phyloP scores from a whole-genome alignment of 2,888 invertebrate species.

The Hyalella azteca region DNA sequence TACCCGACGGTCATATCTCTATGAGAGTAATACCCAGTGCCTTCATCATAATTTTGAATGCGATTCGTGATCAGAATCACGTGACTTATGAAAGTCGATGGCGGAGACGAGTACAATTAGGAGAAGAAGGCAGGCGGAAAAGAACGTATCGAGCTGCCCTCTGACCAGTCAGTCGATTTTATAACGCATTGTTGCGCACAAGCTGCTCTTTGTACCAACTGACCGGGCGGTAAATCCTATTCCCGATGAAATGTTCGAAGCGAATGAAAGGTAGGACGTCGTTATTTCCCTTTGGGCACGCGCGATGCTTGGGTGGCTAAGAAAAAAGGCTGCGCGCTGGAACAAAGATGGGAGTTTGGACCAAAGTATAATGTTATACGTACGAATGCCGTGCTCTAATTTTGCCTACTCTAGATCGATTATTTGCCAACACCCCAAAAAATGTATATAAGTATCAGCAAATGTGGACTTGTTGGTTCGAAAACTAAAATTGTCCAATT shows the following conservation, averaged over 20 bases:
- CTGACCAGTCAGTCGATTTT: conserved; percentile 4
- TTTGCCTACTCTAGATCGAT: too few species aligned
- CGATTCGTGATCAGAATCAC: conserved; percentile 9
- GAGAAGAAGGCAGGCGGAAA: background rate
- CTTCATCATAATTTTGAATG: conserved; percentile 6
- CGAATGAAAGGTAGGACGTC: conserved; percentile 14
- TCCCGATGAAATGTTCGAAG: conserved; percentile 6
- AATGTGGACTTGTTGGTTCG: too few species aligned
- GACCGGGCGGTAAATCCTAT: conserved; percentile 18
- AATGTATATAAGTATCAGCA: too few species aligned
- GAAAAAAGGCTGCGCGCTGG: background rate
- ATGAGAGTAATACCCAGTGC: background rate
- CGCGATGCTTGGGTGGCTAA: background rate
- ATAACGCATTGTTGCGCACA: conserved; percentile 22
- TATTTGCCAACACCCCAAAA: too few species aligned
- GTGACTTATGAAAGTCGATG: conserved; percentile 23
- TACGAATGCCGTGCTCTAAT: too few species aligned
- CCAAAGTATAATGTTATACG: too few species aligned
- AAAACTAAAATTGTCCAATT: too few species aligned
- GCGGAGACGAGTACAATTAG: conserved; percentile 14
- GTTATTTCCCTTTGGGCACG: conserved; percentile 10
- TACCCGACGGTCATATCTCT: background rate
- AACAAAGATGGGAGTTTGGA: conserved; percentile 11
- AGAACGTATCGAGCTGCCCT: background rate
- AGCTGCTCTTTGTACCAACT: background rate